phyloP scores from a whole-genome alignment of 2,888 invertebrate genomes.

The Athalia cordata region DNA sequence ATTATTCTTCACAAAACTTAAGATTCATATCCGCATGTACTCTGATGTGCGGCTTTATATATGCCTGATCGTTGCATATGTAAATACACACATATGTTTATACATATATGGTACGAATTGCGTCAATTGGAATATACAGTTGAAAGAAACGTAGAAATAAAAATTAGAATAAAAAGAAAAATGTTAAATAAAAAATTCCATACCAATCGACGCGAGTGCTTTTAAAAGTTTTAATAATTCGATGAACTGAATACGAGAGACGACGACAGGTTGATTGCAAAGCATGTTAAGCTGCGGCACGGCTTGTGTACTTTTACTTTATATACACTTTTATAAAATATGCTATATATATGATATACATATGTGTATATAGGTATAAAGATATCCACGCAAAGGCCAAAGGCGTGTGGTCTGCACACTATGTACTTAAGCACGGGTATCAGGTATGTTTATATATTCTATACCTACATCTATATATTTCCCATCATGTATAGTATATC shows the following conservation, averaged over 20 bases:
- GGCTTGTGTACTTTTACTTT: not conserved
- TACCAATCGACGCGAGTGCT: constrained; percentile 24
- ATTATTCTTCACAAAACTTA: too few species aligned
- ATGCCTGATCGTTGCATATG: too few species aligned
- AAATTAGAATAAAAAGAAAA: not conserved
- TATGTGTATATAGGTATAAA: too few species aligned
- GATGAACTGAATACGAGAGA: not conserved
- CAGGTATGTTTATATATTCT: not conserved
- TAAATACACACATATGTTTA: too few species aligned
- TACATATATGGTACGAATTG: too few species aligned
- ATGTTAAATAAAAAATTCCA: not conserved
- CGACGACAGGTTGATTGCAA: not conserved
- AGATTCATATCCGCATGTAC: too few species aligned
- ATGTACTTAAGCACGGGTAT: not conserved
- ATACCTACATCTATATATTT: not conserved
- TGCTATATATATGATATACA: too few species aligned
- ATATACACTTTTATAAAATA: too few species aligned
- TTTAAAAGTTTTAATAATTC: constrained; percentile 32
- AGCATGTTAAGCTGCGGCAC: not conserved
- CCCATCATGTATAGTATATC: not conserved
- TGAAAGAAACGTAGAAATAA: not conserved
- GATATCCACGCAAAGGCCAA: too few species aligned
- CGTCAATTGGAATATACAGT: too few species aligned
- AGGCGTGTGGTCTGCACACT: too few species aligned
- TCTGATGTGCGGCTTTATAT: too few species aligned